Percentiles rank a stretch among this genome's conserved stretches.
These are phyloP conservation scores for Ischnura elegans DNA, from an alignment of 2,888 invertebrate species.

Conservation along the genomic window DNA sequence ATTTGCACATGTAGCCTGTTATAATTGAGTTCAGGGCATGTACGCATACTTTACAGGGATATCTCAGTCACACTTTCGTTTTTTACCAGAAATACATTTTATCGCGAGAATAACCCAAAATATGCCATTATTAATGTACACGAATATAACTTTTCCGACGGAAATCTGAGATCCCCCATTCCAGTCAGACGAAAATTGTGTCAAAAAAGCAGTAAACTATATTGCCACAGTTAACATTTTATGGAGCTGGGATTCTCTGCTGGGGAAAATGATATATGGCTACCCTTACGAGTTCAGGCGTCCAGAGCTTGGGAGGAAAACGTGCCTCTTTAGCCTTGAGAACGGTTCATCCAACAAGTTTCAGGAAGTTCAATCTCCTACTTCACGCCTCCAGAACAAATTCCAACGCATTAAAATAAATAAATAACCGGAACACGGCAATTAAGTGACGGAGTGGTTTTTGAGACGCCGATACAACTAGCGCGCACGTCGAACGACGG, in stretches of 20 bases:
- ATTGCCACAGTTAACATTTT: background rate
- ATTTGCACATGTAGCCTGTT: too few species aligned
- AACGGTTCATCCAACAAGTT: background rate
- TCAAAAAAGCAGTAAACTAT: too few species aligned
- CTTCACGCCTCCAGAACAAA: background rate
- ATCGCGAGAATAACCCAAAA: too few species aligned
- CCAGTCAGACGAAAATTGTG: too few species aligned
- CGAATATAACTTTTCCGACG: too few species aligned
- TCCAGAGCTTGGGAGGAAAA: background rate
- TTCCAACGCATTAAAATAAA: slow-evolving; percentile 19
- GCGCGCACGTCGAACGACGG: background rate
- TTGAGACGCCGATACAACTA: background rate
- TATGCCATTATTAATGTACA: too few species aligned
- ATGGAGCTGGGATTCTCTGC: background rate
- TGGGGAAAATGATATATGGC: background rate
- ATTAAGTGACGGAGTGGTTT: slow-evolving; percentile 33
- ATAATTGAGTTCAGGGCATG: too few species aligned
- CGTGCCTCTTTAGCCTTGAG: background rate
- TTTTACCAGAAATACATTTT: too few species aligned
- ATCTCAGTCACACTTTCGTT: too few species aligned
- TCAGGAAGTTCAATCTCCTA: background rate
- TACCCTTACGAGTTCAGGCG: background rate
- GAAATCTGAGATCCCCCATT: too few species aligned
- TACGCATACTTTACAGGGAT: too few species aligned
- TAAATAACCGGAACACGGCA: background rate